Percentiles rank a stretch among this genome's conserved stretches.
Evolutionary conservation across 2,888 invertebrate species (phyloP).

Genomic region (Sialis lutaria): DNA sequence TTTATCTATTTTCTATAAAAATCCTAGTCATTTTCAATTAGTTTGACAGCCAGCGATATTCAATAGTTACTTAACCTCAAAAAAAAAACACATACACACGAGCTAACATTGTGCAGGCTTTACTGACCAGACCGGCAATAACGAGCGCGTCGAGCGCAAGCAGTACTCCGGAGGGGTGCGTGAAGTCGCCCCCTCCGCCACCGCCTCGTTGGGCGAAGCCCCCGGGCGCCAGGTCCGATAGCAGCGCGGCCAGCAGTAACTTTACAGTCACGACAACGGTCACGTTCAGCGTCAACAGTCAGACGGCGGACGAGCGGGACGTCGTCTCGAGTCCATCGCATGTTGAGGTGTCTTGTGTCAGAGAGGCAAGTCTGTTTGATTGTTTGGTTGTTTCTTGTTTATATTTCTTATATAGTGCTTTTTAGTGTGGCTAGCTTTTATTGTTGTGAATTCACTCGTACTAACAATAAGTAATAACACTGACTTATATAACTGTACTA

Average conservation of each 20-base stretch:
- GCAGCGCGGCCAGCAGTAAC: conserved; percentile 34
- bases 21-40: too few species aligned
- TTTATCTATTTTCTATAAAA: too few species aligned
- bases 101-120: not conserved
- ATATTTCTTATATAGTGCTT: not conserved
- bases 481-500: not conserved
- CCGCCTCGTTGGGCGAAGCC: conserved; percentile 78
- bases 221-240: conserved; percentile 21
- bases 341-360: conserved; percentile 5
- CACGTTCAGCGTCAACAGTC: conserved; percentile 58
- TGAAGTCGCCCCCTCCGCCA: conserved; percentile 59
- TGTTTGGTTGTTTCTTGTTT: not conserved
- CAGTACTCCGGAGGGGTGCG: conserved; percentile 4
- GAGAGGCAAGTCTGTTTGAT: conserved; percentile 2
- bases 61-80: too few species aligned
- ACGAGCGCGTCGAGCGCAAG: not conserved
- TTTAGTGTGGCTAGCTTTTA: not conserved
- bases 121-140: not conserved
- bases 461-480: too few species aligned
- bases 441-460: too few species aligned
- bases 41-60: too few species aligned
- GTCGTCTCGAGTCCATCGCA: conserved; percentile 7
- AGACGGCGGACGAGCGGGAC: conserved; percentile 18
- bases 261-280: conserved; percentile 78
- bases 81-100: too few species aligned